A percentile compares a stretch with the other conserved stretches of the same genome.
Conservation (phyloP, 2,113 vertebrate species). For the Chionis minor region DNA sequence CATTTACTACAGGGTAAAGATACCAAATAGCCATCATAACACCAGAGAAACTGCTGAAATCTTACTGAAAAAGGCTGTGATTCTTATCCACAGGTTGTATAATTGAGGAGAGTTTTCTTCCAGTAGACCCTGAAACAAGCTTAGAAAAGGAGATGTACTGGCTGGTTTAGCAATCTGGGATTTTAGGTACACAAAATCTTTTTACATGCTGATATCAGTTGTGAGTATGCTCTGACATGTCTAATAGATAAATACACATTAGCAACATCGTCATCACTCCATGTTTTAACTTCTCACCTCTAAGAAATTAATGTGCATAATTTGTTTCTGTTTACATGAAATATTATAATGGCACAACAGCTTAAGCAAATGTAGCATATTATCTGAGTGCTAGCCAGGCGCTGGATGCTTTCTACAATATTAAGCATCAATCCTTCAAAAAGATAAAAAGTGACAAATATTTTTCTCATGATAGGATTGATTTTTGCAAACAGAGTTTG, state of each 20-base stretch:
- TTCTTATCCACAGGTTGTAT: background rate
- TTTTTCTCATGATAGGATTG: slow-evolving; percentile 22
- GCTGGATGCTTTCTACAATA: background rate
- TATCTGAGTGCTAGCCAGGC: background rate
- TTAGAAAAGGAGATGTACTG: background rate
- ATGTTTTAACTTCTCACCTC: background rate
- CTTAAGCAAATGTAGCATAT: background rate
- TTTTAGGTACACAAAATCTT: background rate
- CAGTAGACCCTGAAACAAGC: background rate
- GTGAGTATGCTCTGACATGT: background rate
- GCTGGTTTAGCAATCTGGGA: background rate
- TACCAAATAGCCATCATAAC: background rate
- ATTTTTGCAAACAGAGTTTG: slow-evolving; percentile 57
- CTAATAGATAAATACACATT: slow-evolving; percentile 19
- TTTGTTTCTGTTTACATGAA: slow-evolving; percentile 42
- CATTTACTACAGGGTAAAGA: background rate
- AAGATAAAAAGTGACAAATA: slow-evolving; percentile 24
- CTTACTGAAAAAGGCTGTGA: background rate
- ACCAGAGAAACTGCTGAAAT: background rate
- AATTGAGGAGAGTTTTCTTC: background rate
- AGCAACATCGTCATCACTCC: background rate
- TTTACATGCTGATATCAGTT: background rate
- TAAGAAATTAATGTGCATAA: slow-evolving; percentile 20
- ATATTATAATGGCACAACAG: slow-evolving; percentile 36
- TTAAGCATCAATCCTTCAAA: background rate